Evolutionary conservation across 2,888 invertebrate species (phyloP).

Genomic region (Patella caerulea): DNA sequence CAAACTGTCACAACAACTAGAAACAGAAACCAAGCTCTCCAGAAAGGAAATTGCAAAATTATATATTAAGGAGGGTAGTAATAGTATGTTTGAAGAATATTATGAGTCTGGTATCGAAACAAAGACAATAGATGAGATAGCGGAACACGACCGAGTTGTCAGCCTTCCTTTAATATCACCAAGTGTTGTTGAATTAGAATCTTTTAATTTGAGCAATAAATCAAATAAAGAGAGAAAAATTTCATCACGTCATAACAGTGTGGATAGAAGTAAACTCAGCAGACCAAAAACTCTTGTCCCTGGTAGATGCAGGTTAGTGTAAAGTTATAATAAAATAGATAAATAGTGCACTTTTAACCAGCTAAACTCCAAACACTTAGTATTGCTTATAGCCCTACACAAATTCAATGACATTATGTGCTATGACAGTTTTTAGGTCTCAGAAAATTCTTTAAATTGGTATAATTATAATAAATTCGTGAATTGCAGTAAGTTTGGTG

Average conservation of each 20-base stretch:
- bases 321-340: too few relatives aligned
- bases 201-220: neutral
- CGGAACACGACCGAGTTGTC: conserved; percentile 46
- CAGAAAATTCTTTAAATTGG: too few relatives aligned
- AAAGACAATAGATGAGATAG: conserved; percentile 59
- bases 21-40: conserved; percentile 17
- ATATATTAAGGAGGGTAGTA: conserved; percentile 54
- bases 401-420: too few relatives aligned
- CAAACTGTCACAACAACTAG: conserved; percentile 39
- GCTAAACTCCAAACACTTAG: too few relatives aligned
- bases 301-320: conserved; percentile 56
- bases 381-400: too few relatives aligned
- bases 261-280: conserved; percentile 36
- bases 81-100: conserved; percentile 66
- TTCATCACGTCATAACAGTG: conserved; percentile 48
- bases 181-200: neutral
- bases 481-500: too few relatives aligned
- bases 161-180: conserved; percentile 37
- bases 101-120: conserved; percentile 55
- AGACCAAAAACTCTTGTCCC: conserved; percentile 43
- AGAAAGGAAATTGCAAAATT: conserved; percentile 42
- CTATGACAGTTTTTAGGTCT: too few relatives aligned
- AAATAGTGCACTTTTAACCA: too few relatives aligned
- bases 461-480: too few relatives aligned
- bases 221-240: conserved; percentile 30